Evolutionary conservation across 2,888 invertebrate species (phyloP).

Genomic region (Frankliniella intonsa): DNA sequence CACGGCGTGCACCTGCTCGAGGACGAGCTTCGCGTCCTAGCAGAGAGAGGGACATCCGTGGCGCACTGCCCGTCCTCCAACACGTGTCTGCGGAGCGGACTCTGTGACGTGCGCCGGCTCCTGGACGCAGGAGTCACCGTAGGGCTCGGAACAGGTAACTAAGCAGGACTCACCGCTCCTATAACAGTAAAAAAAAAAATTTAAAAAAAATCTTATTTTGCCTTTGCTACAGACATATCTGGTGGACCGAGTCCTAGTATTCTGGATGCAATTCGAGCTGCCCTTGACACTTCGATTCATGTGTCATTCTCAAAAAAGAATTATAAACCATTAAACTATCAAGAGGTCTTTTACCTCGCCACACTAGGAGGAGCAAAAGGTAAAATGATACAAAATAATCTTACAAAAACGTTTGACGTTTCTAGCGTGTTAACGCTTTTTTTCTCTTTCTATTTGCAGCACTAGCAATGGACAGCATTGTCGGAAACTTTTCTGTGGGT

Average conservation of each 20-base stretch:
- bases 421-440: background rate
- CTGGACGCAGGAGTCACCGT: slow-evolving; percentile 62
- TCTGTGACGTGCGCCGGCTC: slow-evolving; percentile 69
- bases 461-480: slow-evolving; percentile 62
- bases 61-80: slow-evolving; percentile 88
- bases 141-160: slow-evolving; percentile 77
- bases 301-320: slow-evolving; percentile 51
- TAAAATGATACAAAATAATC: slow-evolving; percentile 41
- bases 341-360: slow-evolving; percentile 76
- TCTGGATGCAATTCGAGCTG: slow-evolving; percentile 65
- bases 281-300: slow-evolving; percentile 69
- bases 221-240: slow-evolving; percentile 62
- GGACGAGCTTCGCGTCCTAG: slow-evolving; percentile 62
- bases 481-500: slow-evolving; percentile 74
- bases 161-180: slow-evolving; percentile 30
- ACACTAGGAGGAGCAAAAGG: slow-evolving; percentile 82
- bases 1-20: slow-evolving; percentile 74
- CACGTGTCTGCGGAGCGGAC: slow-evolving; percentile 70
- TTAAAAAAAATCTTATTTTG: slow-evolving; percentile 15
- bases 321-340: slow-evolving; percentile 59
- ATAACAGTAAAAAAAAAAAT: no score
- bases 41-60: slow-evolving; percentile 59
- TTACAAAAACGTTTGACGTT: no score
- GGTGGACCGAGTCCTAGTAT: slow-evolving; percentile 77
- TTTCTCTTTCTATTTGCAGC: slow-evolving; percentile 52